Base-by-base conservation (phyloP, 2,888 invertebrate species). In the Epirrita christyi region DNA sequence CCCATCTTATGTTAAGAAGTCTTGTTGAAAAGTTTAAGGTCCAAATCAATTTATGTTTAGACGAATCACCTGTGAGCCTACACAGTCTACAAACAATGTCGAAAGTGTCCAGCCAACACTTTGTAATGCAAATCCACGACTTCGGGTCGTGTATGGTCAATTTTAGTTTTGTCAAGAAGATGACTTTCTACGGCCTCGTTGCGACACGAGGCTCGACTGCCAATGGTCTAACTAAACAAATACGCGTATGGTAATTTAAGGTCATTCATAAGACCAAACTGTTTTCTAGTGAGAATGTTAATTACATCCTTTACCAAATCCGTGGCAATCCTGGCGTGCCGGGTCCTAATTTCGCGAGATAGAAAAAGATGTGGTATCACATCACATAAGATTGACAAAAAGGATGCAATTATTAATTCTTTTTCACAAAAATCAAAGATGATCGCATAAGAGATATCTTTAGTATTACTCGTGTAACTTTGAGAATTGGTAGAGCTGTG, bases 171-270 rank as follows among this genome's bases (percentile, higher is more conserved):
- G 87, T 86, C 78, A 80, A 85, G 80, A 83, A 81, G 78, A 70
- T 64, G 72, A 83, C 89, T 90, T 90, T 90, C 89, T 88, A 81
- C 71, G 87, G 60, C 87, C 88, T 76, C 82, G 71, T 78, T 87
- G 77, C 60, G 61, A 61, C 63, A 78, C 76, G 72, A 72, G 77
- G 68, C 77, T 62, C 68, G 84, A 83, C 78, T 86, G 76, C 68
- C 79, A 85, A 86, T 84, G 73, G 67, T 73, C 72, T 68, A 21
- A 21, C 21, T 21, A 68, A 75, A 80, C 80, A 82, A 78, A 82
- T 76, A 80, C 78, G 72, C 74, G 32, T 81, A 86, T 86, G 85
- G 68, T 81, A 83, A 85, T 85, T 76, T 73, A 72, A 66, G 64
- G 64, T 73, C 47, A 54, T 42, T 71, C 69, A 65, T 71, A 65